Conservation (phyloP, 2,888 invertebrate genomes). For the Eueremaeus valkanovi region DNA sequence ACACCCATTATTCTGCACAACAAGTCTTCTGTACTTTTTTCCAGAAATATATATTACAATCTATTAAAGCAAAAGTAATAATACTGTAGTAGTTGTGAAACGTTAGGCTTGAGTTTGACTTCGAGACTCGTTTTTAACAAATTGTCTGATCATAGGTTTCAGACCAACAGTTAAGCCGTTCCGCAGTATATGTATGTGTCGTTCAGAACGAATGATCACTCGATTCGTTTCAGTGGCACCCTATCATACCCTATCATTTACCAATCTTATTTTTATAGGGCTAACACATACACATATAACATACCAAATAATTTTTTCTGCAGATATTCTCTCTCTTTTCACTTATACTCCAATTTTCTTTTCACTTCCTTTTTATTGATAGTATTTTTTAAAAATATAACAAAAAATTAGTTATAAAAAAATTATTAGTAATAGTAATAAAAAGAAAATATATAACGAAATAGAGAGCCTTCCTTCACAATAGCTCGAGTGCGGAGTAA, state of each 20-base stretch:
- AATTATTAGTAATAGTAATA: neutral
- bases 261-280: neutral
- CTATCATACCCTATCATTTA: slow-evolving; percentile 10
- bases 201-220: slow-evolving; percentile 9
- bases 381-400: neutral
- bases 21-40: neutral
- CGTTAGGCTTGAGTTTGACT: neutral
- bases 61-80: neutral
- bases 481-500: neutral
- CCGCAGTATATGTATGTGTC: slow-evolving; percentile 6
- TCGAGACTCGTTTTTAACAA: slow-evolving; percentile 2
- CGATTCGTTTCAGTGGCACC: slow-evolving; percentile 17
- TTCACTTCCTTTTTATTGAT: neutral
- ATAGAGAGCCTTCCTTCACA: slow-evolving; percentile 2
- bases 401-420: neutral
- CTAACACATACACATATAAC: neutral
- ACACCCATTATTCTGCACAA: neutral
- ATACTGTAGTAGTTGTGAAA: neutral
- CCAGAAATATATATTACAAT: neutral
- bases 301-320: neutral
- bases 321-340: neutral
- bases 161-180: neutral
- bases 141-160: slow-evolving; percentile 13
- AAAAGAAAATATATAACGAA: neutral
- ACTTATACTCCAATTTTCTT: neutral